Evolutionary conservation across 2,113 vertebrate genomes (phyloP), one percentile per base, ranked within the genome.

Genomic region (Gavialis gangeticus): DNA sequence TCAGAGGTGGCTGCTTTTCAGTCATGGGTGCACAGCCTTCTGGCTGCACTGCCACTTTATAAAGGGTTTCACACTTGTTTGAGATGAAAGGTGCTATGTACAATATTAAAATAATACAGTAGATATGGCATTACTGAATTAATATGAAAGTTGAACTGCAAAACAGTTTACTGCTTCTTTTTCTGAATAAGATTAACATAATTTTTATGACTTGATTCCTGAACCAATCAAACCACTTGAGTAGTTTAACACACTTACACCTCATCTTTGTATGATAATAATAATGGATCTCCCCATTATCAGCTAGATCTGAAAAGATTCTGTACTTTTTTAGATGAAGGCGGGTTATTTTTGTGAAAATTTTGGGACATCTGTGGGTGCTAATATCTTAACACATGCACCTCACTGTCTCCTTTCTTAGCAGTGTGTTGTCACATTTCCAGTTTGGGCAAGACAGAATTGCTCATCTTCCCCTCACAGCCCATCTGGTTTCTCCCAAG

Each of bases 401-500:
- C 95, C 95, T 96, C n/a, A 75, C 84, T 94, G 94, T 96, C 93
- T 95, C 94, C 93, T 97, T 95, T 88, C 95, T 97, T 94, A 96
- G 96, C 96, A 97, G 96, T 97, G 94, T 91, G 95, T 89, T 97
- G 97, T 90, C 78, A 84, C 87, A 66, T 95, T 95, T 97, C 96
- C 97, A 95, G 96, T 95, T 96, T 95, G 93, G 97, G 96, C 91
- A 95, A 95, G 95, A 97, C 91, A 94, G 92, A 96, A 94, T 84
- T 82, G 96, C 93, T 97, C 91, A 82, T 94, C 91, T 93, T 93
- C 92, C 94, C 94, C 97, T 96, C 88, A 25, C 56, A 77, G 97
- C 94, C 97, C 97, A 97, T 97, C 97, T 98, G 97, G 92, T 91
- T 97, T 94, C 89, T 93, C 95, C 97, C 92, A 93, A 95, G 93